Percentiles rank a stretch among this genome's conserved stretches.
These are phyloP conservation scores for Colistium nudipinnis DNA, from an alignment of 2,113 vertebrate species.

Conservation along the genomic window DNA sequence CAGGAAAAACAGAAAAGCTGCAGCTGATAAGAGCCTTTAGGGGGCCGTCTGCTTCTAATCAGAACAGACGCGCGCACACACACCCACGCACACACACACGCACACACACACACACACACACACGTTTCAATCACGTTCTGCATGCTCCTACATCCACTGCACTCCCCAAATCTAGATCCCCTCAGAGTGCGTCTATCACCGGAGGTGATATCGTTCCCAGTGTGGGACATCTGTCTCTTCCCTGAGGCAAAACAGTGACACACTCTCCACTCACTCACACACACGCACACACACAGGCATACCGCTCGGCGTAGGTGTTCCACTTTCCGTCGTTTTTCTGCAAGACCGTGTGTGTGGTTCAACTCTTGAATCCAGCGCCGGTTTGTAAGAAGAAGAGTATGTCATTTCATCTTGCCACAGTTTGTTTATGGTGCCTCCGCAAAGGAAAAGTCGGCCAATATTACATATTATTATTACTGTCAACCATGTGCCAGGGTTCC, in stretches of 20 bases:
- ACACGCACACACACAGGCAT: constrained; percentile 13
- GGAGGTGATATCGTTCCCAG: constrained; percentile 70
- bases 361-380: not conserved
- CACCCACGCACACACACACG: constrained; percentile 44
- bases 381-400: not conserved
- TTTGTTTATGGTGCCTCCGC: too few relatives aligned
- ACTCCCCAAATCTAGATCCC: constrained; percentile 46
- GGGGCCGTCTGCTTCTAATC: constrained; percentile 72
- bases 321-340: constrained; percentile 36
- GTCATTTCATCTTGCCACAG: not conserved
- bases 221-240: constrained; percentile 77
- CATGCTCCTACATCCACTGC: constrained; percentile 50
- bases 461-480: not conserved
- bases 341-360: not conserved
- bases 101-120: constrained; percentile 50
- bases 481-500: not conserved
- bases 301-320: constrained; percentile 40
- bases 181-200: constrained; percentile 69
- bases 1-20: constrained; percentile 64
- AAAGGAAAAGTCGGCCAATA: not conserved
- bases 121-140: constrained; percentile 48
- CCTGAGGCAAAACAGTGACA: constrained; percentile 59
- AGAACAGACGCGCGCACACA: constrained; percentile 50
- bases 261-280: constrained; percentile 30
- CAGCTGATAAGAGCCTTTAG: constrained; percentile 73